These are phyloP conservation scores for Polyommatus iphigenia DNA, from an alignment of 2,888 invertebrate genomes.

Conservation along the genomic window DNA sequence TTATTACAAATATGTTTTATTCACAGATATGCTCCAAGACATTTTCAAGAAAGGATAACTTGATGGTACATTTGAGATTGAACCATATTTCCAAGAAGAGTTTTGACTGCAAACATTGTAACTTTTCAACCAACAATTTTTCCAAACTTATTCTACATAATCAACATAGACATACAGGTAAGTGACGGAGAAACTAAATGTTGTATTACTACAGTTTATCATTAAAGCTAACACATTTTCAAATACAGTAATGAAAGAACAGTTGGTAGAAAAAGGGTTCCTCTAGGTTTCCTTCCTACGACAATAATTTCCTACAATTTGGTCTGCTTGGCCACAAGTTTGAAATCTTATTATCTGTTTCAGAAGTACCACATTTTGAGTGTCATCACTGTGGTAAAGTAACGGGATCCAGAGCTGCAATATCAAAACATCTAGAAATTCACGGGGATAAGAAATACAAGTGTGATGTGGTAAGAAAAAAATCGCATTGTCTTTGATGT, in stretches of 20 bases:
- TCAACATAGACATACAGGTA: constrained; percentile 60
- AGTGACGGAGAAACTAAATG: constrained; percentile 31
- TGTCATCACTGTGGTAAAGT: constrained; percentile 87
- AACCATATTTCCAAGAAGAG: constrained; percentile 65
- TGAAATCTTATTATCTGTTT: constrained; percentile 25
- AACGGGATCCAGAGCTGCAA: constrained; percentile 87
- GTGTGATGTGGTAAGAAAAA: constrained; percentile 79
- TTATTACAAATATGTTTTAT: constrained; percentile 18
- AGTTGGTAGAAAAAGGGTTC: too few species aligned
- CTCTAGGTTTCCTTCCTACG: not conserved
- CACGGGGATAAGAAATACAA: constrained; percentile 84
- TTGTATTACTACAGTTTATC: too few species aligned
- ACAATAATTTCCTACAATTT: too few species aligned
- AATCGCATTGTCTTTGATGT: not conserved
- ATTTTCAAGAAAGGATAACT: constrained; percentile 87
- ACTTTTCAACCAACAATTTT: constrained; percentile 58
- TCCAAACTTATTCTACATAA: constrained; percentile 63
- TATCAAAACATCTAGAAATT: constrained; percentile 86
- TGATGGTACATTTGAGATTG: constrained; percentile 86
- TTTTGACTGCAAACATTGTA: constrained; percentile 60
- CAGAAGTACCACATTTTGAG: constrained; percentile 67
- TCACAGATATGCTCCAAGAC: constrained; percentile 82
- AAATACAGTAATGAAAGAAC: too few species aligned
- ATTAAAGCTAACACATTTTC: too few species aligned
- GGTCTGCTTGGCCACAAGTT: not conserved